Conservation (phyloP, 2,797 vertebrate genomes). For the Premnoplex brunnescens region DNA sequence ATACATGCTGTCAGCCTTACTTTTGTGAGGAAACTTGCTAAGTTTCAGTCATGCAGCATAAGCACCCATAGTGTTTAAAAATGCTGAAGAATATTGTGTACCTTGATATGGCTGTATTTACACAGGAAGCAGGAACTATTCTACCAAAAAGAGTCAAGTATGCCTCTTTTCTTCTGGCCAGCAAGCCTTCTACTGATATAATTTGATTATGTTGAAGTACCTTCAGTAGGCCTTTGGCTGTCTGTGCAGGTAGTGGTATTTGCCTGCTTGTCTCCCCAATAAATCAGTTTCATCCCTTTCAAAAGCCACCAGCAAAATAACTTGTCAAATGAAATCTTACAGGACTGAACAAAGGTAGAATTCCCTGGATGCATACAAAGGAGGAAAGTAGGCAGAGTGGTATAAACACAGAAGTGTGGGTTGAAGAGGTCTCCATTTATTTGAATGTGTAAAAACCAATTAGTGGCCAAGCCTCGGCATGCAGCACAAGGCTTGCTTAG, state of each 20-base stretch:
- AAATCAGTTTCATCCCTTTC: neutral
- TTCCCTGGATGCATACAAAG: neutral
- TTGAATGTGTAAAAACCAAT: neutral
- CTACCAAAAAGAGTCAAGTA: neutral
- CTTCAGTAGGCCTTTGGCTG: neutral
- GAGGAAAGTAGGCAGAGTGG: neutral
- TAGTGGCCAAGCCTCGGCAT: neutral
- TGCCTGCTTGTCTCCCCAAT: neutral
- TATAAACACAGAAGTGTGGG: neutral
- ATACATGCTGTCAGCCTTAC: neutral
- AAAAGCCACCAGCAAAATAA: neutral
- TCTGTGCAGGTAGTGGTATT: neutral
- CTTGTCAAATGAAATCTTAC: neutral
- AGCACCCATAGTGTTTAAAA: neutral
- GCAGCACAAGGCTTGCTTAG: neutral
- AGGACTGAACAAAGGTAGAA: neutral
- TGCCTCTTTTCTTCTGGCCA: neutral
- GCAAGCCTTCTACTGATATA: neutral
- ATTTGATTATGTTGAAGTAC: neutral
- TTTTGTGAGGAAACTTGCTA: neutral
- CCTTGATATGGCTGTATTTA: neutral
- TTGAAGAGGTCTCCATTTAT: neutral
- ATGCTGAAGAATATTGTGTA: neutral
- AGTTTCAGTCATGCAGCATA: neutral
- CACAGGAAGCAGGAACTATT: neutral